Percentiles rank a stretch among this genome's conserved stretches.
phyloP scores from a whole-genome alignment of 1,140 invertebrate species.

The fruit fly (Drosophila melanogaster) region DNA sequence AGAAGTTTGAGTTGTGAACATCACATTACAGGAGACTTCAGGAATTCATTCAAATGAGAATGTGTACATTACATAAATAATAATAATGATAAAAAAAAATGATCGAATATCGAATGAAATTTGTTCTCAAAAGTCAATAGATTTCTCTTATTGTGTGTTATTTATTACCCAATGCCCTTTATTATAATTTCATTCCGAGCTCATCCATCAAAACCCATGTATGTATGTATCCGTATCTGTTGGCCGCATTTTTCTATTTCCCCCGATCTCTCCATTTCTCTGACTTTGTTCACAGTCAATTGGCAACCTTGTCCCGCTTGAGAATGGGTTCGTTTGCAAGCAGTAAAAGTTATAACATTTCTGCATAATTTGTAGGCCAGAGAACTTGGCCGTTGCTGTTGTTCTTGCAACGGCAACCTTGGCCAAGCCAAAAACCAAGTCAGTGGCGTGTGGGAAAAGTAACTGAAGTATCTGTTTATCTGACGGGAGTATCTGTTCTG shows the following conservation, averaged over 20 bases:
- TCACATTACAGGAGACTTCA: not conserved
- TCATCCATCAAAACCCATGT: constrained; percentile 9
- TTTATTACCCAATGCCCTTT: not conserved
- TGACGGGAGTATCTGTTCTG: not conserved
- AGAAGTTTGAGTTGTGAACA: constrained; percentile 7
- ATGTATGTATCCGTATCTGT: constrained; percentile 13
- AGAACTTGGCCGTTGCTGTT: constrained; percentile 16
- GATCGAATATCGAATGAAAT: too few relatives aligned
- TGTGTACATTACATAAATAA: not conserved
- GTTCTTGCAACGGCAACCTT: constrained; percentile 54
- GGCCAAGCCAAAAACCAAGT: constrained; percentile 51
- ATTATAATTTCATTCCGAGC: not conserved
- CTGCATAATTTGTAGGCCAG: constrained; percentile 76
- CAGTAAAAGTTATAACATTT: constrained; percentile 53
- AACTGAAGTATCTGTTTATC: constrained; percentile 20
- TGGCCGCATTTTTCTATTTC: constrained; percentile 7
- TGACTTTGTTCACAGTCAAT: constrained; percentile 64
- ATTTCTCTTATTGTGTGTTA: not conserved
- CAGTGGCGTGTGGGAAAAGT: constrained; percentile 72
- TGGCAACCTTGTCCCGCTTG: constrained; percentile 74
- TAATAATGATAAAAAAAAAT: not conserved
- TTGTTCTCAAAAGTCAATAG: not conserved
- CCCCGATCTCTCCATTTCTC: constrained; percentile 2
- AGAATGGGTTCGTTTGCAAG: constrained; percentile 51
- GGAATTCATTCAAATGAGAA: not conserved